phyloP scores from a whole-genome alignment of 2,113 vertebrate genomes.

The Cepphus grylle region DNA sequence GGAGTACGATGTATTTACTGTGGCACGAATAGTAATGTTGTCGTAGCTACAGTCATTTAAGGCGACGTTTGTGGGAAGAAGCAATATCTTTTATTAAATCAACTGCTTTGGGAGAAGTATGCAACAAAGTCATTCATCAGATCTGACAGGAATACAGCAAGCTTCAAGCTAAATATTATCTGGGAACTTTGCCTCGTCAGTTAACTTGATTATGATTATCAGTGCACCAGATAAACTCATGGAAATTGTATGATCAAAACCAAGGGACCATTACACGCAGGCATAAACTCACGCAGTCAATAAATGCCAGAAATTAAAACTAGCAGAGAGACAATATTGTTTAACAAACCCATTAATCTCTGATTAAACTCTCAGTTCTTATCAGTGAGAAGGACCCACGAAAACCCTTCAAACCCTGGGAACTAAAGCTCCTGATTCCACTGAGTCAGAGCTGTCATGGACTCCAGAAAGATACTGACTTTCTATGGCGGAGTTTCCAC shows the following conservation, averaged over 20 bases:
- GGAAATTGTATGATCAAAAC: not conserved
- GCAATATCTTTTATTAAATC: not conserved
- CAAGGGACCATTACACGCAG: not conserved
- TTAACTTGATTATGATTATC: not conserved
- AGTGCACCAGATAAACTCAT: not conserved
- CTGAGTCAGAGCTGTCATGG: not conserved
- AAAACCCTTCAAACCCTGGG: not conserved
- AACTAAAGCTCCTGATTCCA: not conserved
- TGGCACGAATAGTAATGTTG: not conserved
- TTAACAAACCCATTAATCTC: not conserved
- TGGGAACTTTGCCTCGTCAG: not conserved
- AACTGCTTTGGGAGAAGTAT: not conserved
- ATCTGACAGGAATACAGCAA: not conserved
- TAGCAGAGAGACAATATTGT: not conserved
- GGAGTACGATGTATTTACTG: fast-evolving
- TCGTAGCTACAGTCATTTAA: not conserved
- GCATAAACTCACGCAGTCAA: not conserved
- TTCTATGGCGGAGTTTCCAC: not conserved
- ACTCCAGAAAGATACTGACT: not conserved
- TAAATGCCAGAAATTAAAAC: not conserved
- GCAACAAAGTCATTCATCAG: not conserved
- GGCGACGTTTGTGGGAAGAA: not conserved
- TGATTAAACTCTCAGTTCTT: not conserved
- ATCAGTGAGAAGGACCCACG: not conserved
- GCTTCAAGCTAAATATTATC: not conserved